Conservation (phyloP, 2,113 vertebrate genomes). For the Perca schrenkii region DNA sequence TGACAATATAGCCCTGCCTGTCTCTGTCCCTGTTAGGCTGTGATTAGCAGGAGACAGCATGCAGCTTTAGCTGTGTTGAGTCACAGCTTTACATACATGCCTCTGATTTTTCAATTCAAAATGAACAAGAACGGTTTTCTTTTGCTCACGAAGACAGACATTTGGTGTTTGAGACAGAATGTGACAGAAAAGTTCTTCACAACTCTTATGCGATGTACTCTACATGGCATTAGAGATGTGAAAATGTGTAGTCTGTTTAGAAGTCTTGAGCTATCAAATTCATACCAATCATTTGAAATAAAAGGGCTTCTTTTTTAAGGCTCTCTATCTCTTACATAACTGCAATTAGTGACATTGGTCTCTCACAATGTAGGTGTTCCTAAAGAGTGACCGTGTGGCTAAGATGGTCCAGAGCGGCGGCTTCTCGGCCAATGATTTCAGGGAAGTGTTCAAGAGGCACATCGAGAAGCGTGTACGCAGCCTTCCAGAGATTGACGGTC, state of each 20-base stretch:
- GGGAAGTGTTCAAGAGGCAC: conserved; percentile 99
- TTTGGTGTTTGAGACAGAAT: conserved; percentile 3
- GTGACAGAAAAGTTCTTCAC: conserved; percentile 23
- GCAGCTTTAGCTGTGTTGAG: conserved; percentile 43
- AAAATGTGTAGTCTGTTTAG: background rate
- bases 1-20: conserved; percentile 50
- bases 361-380: conserved; percentile 89
- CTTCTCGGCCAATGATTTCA: conserved; percentile 94
- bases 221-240: background rate
- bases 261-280: background rate
- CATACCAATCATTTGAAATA: background rate
- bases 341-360: conserved; percentile 17
- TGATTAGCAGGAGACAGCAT: conserved; percentile 49
- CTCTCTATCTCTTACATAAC: too few relatives aligned
- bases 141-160: conserved; percentile 17
- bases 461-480: conserved; percentile 98
- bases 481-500: conserved; percentile 96
- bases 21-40: conserved; percentile 62
- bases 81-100: conserved; percentile 36
- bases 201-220: too few relatives aligned
- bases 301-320: background rate
- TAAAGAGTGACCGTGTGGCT: conserved; percentile 97
- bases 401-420: conserved; percentile 99
- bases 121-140: conserved; percentile 3
- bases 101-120: conserved; percentile 16